These are phyloP conservation scores for Dastarcus helophoroides DNA, from an alignment of 2,888 invertebrate genomes.

Conservation along the genomic window DNA sequence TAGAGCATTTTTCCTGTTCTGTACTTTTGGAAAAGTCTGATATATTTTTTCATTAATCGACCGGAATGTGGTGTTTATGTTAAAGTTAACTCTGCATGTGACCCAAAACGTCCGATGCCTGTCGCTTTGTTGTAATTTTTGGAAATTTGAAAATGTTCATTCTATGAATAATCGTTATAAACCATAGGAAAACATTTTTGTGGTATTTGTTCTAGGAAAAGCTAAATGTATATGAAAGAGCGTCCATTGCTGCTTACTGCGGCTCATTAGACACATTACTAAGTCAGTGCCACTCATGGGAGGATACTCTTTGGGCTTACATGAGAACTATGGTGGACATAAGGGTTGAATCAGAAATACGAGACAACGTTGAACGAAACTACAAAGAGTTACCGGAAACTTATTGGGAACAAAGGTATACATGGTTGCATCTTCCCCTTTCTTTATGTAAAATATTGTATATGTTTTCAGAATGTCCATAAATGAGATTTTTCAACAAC, in stretches of 20 bases:
- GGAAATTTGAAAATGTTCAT: too few relatives aligned
- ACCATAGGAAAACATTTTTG: too few relatives aligned
- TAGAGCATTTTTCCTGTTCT: too few relatives aligned
- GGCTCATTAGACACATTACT: constrained; percentile 73
- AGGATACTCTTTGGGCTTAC: constrained; percentile 84
- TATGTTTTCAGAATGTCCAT: constrained; percentile 45
- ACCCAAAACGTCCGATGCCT: too few relatives aligned
- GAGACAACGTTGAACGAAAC: constrained; percentile 44
- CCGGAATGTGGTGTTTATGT: too few relatives aligned
- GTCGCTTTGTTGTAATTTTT: too few relatives aligned
- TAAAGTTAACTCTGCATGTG: too few relatives aligned
- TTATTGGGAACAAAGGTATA: constrained; percentile 51
- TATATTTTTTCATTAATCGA: too few relatives aligned
- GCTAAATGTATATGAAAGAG: constrained; percentile 48
- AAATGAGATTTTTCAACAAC: constrained; percentile 55
- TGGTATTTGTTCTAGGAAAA: constrained; percentile 35
- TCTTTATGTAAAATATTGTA: too few relatives aligned
- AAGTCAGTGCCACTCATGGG: constrained; percentile 71
- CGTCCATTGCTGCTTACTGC: constrained; percentile 67
- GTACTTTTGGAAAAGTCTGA: too few relatives aligned
- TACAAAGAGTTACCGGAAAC: constrained; percentile 50
- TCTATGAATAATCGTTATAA: too few relatives aligned
- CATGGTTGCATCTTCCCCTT: constrained; percentile 6
- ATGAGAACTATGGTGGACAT: constrained; percentile 72
- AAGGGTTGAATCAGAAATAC: constrained; percentile 68